These are phyloP conservation scores for Hypotaenidia okinawae DNA, from an alignment of 2,797 vertebrate species.

Conservation along the genomic window DNA sequence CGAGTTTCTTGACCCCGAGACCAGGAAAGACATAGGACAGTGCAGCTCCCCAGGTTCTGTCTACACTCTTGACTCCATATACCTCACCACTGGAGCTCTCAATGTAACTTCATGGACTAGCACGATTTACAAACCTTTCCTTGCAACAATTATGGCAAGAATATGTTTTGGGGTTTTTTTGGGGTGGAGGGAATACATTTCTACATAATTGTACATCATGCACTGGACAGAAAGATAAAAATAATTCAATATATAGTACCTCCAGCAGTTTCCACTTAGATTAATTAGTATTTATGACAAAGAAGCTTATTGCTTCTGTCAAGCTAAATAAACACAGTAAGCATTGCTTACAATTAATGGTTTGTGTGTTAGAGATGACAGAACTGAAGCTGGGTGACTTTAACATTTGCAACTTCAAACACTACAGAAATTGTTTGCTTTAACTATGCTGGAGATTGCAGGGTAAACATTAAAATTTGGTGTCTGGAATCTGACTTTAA, in stretches of 20 bases:
- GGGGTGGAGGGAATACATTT: not conserved
- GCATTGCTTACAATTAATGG: not conserved
- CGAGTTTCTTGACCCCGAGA: not conserved
- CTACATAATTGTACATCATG: not conserved
- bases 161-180: not conserved
- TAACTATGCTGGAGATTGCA: slow-evolving; percentile 4
- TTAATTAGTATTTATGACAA: not conserved
- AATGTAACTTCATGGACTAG: not conserved
- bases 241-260: not conserved
- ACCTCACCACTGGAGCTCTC: not conserved
- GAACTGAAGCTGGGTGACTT: not conserved
- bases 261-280: not conserved
- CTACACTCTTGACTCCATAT: not conserved
- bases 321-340: not conserved
- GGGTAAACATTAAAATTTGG: slow-evolving; percentile 12
- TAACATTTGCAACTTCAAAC: not conserved
- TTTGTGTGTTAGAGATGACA: not conserved
- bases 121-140: not conserved
- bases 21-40: not conserved
- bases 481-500: not conserved
- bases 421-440: slow-evolving; percentile 4
- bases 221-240: not conserved
- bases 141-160: not conserved
- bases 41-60: not conserved
- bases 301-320: not conserved